These are phyloP conservation scores for Phrixothrix hirtus DNA, from an alignment of 2,888 invertebrate genomes.

Conservation along the genomic window DNA sequence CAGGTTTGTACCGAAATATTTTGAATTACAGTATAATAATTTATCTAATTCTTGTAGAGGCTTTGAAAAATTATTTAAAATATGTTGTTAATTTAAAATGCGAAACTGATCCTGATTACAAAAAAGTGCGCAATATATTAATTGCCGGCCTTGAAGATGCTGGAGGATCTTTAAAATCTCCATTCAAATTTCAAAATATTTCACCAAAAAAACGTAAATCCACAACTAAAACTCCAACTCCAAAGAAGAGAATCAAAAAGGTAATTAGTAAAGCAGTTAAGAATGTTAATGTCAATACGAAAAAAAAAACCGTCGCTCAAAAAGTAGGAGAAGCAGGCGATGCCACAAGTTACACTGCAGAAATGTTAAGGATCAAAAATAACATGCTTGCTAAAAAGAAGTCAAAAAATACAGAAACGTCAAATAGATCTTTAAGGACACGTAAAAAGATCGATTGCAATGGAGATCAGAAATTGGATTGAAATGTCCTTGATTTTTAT, in stretches of 20 bases:
- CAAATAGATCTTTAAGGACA: constrained; percentile 8
- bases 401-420: constrained; percentile 6
- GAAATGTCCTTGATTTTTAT: too few relatives aligned
- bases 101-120: constrained; percentile 74
- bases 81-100: constrained; percentile 70
- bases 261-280: neutral
- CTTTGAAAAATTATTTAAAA: constrained; percentile 67
- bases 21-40: neutral
- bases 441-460: neutral
- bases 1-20: constrained; percentile 46
- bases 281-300: neutral
- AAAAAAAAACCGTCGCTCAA: constrained; percentile 1
- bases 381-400: constrained; percentile 23
- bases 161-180: constrained; percentile 61
- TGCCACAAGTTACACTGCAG: constrained; percentile 27
- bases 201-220: constrained; percentile 35
- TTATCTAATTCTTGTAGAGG: constrained; percentile 56
- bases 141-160: constrained; percentile 65
- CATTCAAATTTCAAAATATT: constrained; percentile 60
- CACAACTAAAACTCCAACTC: constrained; percentile 15
- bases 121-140: constrained; percentile 70
- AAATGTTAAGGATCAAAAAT: constrained; percentile 32
- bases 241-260: constrained; percentile 29
- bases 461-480: too few relatives aligned
- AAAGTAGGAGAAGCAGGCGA: constrained; percentile 5